phyloP scores from a whole-genome alignment of 2,113 vertebrate genomes.

The Engraulis encrasicolus region DNA sequence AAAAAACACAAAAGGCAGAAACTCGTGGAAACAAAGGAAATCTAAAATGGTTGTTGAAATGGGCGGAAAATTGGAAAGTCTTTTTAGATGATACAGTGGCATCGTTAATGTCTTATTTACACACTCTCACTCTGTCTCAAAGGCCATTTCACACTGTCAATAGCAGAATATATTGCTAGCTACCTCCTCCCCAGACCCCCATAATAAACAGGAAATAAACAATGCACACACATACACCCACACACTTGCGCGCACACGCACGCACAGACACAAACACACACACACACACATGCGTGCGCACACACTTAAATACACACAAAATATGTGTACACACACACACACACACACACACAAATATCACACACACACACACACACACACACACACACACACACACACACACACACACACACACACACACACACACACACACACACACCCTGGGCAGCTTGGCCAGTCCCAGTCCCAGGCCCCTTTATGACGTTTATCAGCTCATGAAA shows the following conservation, averaged over 20 bases:
- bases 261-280: no score
- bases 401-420: neutral
- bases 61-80: constrained; percentile 20
- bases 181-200: constrained; percentile 31
- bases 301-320: no score
- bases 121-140: constrained; percentile 45
- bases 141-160: constrained; percentile 40
- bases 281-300: no score
- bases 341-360: no score
- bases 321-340: no score
- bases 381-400: neutral
- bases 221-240: no score
- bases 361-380: no score
- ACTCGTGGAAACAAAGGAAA: neutral
- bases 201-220: no score
- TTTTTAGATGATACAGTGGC: constrained; percentile 51
- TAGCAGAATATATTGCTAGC: constrained; percentile 41
- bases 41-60: neutral
- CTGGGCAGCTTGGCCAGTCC: constrained; percentile 47
- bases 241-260: no score
- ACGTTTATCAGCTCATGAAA: constrained; percentile 45
- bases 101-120: constrained; percentile 61
- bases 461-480: constrained; percentile 30
- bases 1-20: neutral
- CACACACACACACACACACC: constrained; percentile 33